A percentile compares a stretch with the other conserved stretches of the same genome.
Evolutionary conservation across 2,888 invertebrate genomes (phyloP).

Genomic region (Caenorhabditis afra): DNA sequence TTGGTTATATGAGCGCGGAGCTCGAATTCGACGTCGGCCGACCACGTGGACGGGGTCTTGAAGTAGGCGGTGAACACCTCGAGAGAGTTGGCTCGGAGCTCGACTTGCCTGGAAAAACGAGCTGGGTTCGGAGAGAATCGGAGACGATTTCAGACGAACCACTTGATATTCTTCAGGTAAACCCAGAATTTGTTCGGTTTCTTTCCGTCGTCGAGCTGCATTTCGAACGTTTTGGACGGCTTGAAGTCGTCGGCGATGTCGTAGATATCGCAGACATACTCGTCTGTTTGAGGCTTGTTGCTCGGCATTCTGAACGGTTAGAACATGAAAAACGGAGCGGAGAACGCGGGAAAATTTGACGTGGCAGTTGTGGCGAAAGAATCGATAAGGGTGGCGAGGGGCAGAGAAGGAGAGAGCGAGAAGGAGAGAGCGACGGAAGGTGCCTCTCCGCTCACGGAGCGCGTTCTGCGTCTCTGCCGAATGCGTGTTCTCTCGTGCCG

Average conservation of each 20-base stretch:
- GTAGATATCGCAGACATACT: conserved; percentile 34
- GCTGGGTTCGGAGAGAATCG: neutral
- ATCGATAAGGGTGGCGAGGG: conserved; percentile 3
- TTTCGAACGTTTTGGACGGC: conserved; percentile 6
- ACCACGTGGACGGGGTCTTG: conserved; percentile 36
- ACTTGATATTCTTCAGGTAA: conserved; percentile 32
- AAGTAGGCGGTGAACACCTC: conserved; percentile 47
- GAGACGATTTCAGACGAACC: conserved; percentile 16
- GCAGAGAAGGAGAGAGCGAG: conserved; percentile 5
- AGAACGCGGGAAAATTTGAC: too few species aligned
- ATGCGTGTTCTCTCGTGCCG: neutral
- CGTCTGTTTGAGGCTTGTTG: conserved; percentile 13
- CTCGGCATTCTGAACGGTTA: conserved; percentile 8
- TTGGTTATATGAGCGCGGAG: conserved; percentile 36
- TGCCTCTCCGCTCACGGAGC: conserved; percentile 6
- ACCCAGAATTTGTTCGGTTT: conserved; percentile 21
- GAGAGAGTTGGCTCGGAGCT: conserved; percentile 31
- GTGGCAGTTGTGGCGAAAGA: conserved; percentile 6
- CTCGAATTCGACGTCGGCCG: conserved; percentile 42
- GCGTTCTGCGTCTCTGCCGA: conserved; percentile 8
- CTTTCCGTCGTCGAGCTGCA: conserved; percentile 16
- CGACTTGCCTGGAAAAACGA: conserved; percentile 34
- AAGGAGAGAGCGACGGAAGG: neutral
- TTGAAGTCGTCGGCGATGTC: conserved; percentile 33
- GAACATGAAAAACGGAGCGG: neutral